These are phyloP conservation scores for Hypercompe scribonia DNA, from an alignment of 2,888 invertebrate genomes.

Conservation along the genomic window DNA sequence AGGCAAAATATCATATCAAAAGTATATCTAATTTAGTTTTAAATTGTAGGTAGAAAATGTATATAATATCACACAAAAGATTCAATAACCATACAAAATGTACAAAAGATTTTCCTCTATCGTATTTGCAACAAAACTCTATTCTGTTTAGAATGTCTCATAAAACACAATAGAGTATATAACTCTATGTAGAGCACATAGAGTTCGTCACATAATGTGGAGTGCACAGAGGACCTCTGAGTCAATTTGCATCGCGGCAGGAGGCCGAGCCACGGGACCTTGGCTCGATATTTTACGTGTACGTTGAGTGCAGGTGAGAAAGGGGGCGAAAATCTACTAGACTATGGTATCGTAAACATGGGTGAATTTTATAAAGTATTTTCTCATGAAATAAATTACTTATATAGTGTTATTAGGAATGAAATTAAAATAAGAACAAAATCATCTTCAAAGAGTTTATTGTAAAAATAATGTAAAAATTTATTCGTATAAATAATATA, in stretches of 20 bases:
- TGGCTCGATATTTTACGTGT: constrained; percentile 64
- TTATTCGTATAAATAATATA: too few species aligned
- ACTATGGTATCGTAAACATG: constrained; percentile 41
- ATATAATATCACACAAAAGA: background rate
- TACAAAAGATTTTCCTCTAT: constrained; percentile 25
- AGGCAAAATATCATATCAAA: too few species aligned
- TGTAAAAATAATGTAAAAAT: background rate
- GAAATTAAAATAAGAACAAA: background rate
- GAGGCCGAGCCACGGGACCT: constrained; percentile 50
- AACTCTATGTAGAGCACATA: constrained; percentile 23
- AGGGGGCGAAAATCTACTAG: constrained; percentile 33
- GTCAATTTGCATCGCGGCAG: constrained; percentile 65
- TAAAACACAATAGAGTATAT: constrained; percentile 50
- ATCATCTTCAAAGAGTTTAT: background rate
- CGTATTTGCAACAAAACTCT: constrained; percentile 39
- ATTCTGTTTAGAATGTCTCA: constrained; percentile 41
- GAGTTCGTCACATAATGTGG: constrained; percentile 64
- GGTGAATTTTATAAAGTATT: constrained; percentile 21
- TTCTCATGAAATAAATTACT: background rate
- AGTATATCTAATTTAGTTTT: too few species aligned
- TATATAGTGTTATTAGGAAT: background rate
- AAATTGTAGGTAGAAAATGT: too few species aligned
- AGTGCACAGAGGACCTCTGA: constrained; percentile 56
- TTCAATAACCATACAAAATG: background rate
- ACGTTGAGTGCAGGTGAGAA: constrained; percentile 53